A percentile compares a stretch with the other conserved stretches of the same genome.
phyloP scores from a whole-genome alignment of 2,888 invertebrate genomes.

The Cheilosia urbana region DNA sequence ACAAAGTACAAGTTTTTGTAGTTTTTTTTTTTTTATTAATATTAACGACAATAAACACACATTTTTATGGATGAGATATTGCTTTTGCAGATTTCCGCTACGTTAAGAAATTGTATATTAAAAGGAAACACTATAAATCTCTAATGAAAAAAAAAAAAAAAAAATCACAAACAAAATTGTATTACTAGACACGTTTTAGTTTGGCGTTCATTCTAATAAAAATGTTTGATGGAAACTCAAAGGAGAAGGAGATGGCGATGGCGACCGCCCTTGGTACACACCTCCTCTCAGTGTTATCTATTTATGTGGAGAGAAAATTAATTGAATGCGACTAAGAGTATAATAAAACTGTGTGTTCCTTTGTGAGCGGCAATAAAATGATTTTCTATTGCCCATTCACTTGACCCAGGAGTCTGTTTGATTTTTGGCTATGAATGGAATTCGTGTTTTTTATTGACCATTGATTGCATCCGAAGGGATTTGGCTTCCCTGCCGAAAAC shows the following conservation, averaged over 20 bases:
- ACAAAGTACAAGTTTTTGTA: constrained; percentile 30
- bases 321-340: constrained; percentile 68
- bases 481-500: background rate
- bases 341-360: constrained; percentile 59
- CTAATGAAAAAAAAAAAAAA: constrained; percentile 35
- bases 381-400: constrained; percentile 72
- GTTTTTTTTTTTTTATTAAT: constrained; percentile 60
- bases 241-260: constrained; percentile 16
- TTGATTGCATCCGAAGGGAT: constrained; percentile 37
- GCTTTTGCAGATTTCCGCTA: constrained; percentile 72
- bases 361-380: constrained; percentile 51
- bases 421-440: constrained; percentile 27
- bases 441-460: constrained; percentile 52
- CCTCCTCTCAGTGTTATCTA: constrained; percentile 31
- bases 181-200: constrained; percentile 70
- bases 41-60: constrained; percentile 75
- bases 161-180: constrained; percentile 38
- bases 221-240: constrained; percentile 34
- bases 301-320: constrained; percentile 43
- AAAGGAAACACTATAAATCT: constrained; percentile 61
- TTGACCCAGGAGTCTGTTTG: constrained; percentile 58
- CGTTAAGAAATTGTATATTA: constrained; percentile 34
- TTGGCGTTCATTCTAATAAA: constrained; percentile 50
- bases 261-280: constrained; percentile 44
- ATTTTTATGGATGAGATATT: constrained; percentile 75